Percentiles rank a stretch among this genome's conserved stretches.
Evolutionary conservation across 2,888 invertebrate genomes (phyloP).

Genomic region (Mythimna pallens): DNA sequence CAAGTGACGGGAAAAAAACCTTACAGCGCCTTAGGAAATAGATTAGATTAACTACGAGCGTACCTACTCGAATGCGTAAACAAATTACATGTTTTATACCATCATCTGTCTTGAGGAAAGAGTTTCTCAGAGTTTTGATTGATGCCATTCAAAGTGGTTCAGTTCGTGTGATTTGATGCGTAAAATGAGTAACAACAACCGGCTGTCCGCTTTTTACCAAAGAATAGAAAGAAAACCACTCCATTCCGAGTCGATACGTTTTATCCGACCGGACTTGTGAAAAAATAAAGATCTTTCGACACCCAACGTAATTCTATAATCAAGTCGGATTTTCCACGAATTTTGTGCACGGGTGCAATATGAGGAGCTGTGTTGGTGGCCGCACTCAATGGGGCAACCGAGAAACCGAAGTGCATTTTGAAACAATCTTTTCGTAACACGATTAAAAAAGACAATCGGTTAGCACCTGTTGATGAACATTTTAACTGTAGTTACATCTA

Average conservation of each 20-base stretch:
- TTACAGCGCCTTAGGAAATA: not conserved
- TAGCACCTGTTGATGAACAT: slow-evolving; percentile 28
- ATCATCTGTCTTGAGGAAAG: slow-evolving; percentile 53
- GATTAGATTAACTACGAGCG: slow-evolving; percentile 35
- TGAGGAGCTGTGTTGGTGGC: slow-evolving; percentile 84
- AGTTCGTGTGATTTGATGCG: slow-evolving; percentile 75
- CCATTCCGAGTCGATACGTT: slow-evolving; percentile 55
- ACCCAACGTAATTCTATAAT: slow-evolving; percentile 82
- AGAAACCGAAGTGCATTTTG: slow-evolving; percentile 58
- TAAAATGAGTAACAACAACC: slow-evolving; percentile 77
- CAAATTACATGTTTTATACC: slow-evolving; percentile 53
- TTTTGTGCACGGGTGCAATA: slow-evolving; percentile 75
- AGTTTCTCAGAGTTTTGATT: slow-evolving; percentile 60
- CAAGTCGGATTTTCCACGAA: slow-evolving; percentile 83
- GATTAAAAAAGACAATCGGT: slow-evolving; percentile 27
- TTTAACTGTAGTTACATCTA: not conserved
- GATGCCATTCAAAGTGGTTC: slow-evolving; percentile 66
- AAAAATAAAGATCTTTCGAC: slow-evolving; percentile 76
- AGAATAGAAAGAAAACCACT: slow-evolving; percentile 56
- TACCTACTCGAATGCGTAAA: slow-evolving; percentile 47
- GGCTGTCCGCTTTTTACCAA: slow-evolving; percentile 60
- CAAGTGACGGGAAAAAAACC: not conserved
- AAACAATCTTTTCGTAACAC: slow-evolving; percentile 59
- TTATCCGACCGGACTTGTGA: slow-evolving; percentile 55
- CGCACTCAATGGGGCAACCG: slow-evolving; percentile 72